Evolutionary conservation across 2,888 invertebrate genomes (phyloP).

Genomic region (Sinopyrophorus schimmeli): DNA sequence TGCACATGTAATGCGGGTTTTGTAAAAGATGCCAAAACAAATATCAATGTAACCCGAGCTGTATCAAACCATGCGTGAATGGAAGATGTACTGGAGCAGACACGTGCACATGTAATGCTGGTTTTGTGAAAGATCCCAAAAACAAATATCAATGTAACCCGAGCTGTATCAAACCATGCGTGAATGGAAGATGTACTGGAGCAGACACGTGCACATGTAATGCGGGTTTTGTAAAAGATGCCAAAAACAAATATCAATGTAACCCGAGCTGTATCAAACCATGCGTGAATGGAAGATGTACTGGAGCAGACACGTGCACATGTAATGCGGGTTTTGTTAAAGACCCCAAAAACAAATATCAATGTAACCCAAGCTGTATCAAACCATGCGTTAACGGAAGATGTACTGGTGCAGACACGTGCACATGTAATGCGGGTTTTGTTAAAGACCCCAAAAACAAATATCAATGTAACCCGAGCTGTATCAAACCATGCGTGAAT

Average conservation of each 20-base stretch:
- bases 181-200: conserved; percentile 55
- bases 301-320: conserved; percentile 43
- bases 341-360: conserved; percentile 33
- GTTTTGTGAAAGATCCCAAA: conserved; percentile 24
- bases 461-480: conserved; percentile 36
- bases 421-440: conserved; percentile 39
- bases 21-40: conserved; percentile 12
- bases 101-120: conserved; percentile 46
- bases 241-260: no score
- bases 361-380: conserved; percentile 36
- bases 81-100: conserved; percentile 39
- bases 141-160: conserved; percentile 33
- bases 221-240: conserved; percentile 16
- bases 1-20: conserved; percentile 36
- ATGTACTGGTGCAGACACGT: conserved; percentile 37
- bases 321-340: conserved; percentile 36
- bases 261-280: conserved; percentile 32
- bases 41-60: conserved; percentile 49
- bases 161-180: conserved; percentile 40
- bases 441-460: conserved; percentile 22
- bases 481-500: conserved; percentile 40
- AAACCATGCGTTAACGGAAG: conserved; percentile 34
- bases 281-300: conserved; percentile 40
- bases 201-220: conserved; percentile 36
- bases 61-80: conserved; percentile 38